Conservation (phyloP, 2,888 invertebrate species). For the Rhamphomyia laevipes region DNA sequence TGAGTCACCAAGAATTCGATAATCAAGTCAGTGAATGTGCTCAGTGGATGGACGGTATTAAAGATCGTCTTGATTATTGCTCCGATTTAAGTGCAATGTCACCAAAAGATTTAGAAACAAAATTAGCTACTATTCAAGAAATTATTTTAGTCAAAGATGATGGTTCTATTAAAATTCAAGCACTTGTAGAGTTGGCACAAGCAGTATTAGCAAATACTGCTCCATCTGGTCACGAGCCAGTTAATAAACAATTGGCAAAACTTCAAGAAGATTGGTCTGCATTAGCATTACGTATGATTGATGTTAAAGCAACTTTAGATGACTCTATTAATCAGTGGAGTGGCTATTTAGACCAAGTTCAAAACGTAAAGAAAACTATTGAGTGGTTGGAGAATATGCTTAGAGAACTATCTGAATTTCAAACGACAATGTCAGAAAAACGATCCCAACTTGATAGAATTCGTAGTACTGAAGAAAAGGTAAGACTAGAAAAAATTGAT, state of each 20-base stretch:
- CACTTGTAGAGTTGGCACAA: constrained; percentile 82
- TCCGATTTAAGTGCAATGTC: constrained; percentile 70
- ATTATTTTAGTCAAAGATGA: constrained; percentile 84
- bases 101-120: constrained; percentile 75
- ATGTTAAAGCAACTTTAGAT: constrained; percentile 76
- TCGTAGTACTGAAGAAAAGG: constrained; percentile 76
- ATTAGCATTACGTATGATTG: constrained; percentile 75
- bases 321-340: constrained; percentile 88
- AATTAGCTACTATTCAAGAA: constrained; percentile 74
- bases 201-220: constrained; percentile 84
- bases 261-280: constrained; percentile 87
- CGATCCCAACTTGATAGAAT: constrained; percentile 73
- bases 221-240: constrained; percentile 72
- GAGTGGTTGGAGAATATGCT: constrained; percentile 64
- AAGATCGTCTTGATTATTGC: constrained; percentile 76
- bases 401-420: constrained; percentile 60
- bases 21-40: constrained; percentile 66
- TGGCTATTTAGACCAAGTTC: constrained; percentile 78
- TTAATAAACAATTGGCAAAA: constrained; percentile 69
- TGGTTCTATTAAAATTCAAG: constrained; percentile 79
- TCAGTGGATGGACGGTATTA: constrained; percentile 72
- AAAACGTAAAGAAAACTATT: constrained; percentile 70
- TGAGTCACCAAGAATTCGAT: constrained; percentile 77
- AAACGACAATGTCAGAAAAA: constrained; percentile 76
- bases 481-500: constrained; percentile 79